Evolutionary conservation across 2,797 vertebrate species (phyloP).

Genomic region (Mormyrus proboscirostris): DNA sequence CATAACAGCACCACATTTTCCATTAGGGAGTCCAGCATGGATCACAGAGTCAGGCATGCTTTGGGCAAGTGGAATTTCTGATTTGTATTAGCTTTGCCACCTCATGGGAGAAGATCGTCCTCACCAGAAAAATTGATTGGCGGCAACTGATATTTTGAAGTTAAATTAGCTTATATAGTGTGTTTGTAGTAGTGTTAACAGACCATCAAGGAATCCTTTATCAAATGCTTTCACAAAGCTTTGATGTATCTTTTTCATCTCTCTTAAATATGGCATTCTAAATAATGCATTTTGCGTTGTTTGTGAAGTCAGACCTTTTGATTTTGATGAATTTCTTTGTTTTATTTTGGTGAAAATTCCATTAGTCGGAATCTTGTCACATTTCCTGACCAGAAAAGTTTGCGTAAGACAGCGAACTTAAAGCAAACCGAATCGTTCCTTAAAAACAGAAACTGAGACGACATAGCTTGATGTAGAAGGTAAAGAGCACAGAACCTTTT

Average conservation of each 20-base stretch:
- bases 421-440: background rate
- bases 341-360: background rate
- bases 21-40: background rate
- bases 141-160: conserved; percentile 14
- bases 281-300: conserved; percentile 18
- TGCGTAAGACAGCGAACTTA: background rate
- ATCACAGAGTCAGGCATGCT: background rate
- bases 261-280: conserved; percentile 10
- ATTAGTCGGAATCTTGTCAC: background rate
- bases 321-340: background rate
- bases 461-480: background rate
- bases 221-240: background rate
- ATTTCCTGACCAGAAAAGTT: background rate
- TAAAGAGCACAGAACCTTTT: background rate
- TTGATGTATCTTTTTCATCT: background rate
- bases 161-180: background rate
- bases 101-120: background rate
- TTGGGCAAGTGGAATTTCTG: background rate
- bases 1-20: background rate
- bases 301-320: background rate
- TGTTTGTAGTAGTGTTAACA: background rate
- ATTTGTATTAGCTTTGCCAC: background rate
- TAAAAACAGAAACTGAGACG: background rate
- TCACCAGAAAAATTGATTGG: background rate
- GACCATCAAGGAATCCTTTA: background rate